Evolutionary conservation across 2,113 vertebrate genomes (phyloP), one percentile per base, ranked within the genome.

Genomic region (Galeopterus variegatus): DNA sequence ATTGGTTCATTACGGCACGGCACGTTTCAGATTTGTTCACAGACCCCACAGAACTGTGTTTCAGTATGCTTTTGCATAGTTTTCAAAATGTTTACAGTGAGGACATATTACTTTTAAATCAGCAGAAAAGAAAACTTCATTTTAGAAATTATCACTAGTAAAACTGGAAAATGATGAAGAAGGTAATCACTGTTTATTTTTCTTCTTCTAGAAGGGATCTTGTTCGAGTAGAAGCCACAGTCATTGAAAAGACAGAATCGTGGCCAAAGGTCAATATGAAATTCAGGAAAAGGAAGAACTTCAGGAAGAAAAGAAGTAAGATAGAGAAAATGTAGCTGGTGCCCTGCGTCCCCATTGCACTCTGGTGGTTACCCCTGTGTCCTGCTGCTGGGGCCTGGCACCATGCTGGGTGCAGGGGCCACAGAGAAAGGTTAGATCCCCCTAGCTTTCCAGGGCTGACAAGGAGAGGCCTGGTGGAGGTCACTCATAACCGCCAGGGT

Each of bases 201-300:
- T 23, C 23, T 18, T 45, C 15, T 89, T 36, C 28, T 18, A 97
- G 98, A 23, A 96, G 64, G 72, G 99, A 99, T 8, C 98, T 99
- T 0, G 99, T 99, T 5, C 98, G 98, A 1, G 99, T 99, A 36
- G 99, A 99, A 96, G 99, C 99, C 11, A 99, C 99, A 0, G 98
- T 99, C 95, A 96, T 99, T 0, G 99, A 99, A 79, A 99, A 99
- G 98, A 99, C 99, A 0, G 99, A 99, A 62, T 99, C 99, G 0
- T 99, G 99, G 98, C 99, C 99, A 0, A 99, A 98, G 88, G 90
- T 99, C 54, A 98, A 99, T 86, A 97, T 99, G 99, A 98, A 95
- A 72, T 99, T 99, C 94, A 84, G 87, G 98, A 99, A 56, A 96
- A 99, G 98, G 58, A 99, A 97, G 83, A 98, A 98, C 97, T 99